These are phyloP conservation scores for Eupeodes latifasciatus DNA, from an alignment of 2,888 invertebrate species.

Conservation along the genomic window DNA sequence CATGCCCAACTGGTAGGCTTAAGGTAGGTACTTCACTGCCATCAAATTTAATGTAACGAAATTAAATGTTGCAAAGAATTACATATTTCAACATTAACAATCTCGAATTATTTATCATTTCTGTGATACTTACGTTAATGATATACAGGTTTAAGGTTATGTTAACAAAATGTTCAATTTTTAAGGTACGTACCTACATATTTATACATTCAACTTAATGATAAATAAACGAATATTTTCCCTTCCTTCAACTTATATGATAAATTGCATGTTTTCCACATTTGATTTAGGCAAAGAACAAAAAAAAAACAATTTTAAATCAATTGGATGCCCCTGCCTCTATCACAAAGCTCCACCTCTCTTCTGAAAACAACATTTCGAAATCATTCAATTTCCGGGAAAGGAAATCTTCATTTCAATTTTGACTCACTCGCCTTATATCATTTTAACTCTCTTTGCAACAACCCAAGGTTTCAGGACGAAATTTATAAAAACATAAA, in stretches of 20 bases:
- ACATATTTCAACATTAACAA: too few species aligned
- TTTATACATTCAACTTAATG: too few species aligned
- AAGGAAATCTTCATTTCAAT: conserved; percentile 50
- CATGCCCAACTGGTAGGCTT: too few species aligned
- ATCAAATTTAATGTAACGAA: too few species aligned
- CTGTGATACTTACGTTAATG: too few species aligned
- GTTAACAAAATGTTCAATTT: too few species aligned
- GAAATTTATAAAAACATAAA: conserved; percentile 7
- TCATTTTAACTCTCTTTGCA: background rate
- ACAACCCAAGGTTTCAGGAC: background rate
- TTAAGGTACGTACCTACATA: too few species aligned
- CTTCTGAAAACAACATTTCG: conserved; percentile 30
- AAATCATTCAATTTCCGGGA: conserved; percentile 69
- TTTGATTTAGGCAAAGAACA: background rate
- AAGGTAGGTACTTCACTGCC: too few species aligned
- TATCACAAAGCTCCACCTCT: background rate
- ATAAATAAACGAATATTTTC: too few species aligned
- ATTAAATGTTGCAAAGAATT: too few species aligned
- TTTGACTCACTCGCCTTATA: conserved; percentile 17
- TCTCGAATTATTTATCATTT: too few species aligned
- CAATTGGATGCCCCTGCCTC: conserved; percentile 16
- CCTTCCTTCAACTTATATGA: background rate
- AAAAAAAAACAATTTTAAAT: conserved; percentile 3
- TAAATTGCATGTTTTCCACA: background rate
- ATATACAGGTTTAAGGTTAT: too few species aligned